A percentile compares a stretch with the other conserved stretches of the same genome.
phyloP scores from a whole-genome alignment of 2,113 vertebrate species.

The Crypturellus undulatus region DNA sequence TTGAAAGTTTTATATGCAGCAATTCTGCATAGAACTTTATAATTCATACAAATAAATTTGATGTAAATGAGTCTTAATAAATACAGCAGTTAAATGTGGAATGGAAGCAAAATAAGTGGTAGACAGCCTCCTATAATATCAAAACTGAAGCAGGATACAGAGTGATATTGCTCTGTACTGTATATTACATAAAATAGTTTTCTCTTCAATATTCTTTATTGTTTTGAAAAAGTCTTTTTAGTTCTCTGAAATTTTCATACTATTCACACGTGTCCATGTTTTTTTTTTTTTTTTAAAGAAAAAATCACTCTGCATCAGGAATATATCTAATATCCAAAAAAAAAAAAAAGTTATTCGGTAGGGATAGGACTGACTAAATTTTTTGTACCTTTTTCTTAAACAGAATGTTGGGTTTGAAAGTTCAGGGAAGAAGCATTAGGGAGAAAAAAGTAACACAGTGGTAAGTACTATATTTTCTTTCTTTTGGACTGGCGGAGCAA shows the following conservation, averaged over 20 bases:
- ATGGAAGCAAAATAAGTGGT: background rate
- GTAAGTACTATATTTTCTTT: constrained; percentile 71
- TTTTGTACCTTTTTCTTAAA: constrained; percentile 53
- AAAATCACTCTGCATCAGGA: background rate
- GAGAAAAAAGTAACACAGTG: constrained; percentile 76
- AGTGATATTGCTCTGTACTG: background rate
- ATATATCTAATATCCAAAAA: background rate
- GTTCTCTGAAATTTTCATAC: background rate
- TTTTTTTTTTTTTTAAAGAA: background rate
- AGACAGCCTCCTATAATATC: background rate
- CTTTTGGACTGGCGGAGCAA: background rate
- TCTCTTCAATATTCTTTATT: background rate
- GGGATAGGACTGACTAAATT: background rate
- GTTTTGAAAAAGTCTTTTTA: background rate
- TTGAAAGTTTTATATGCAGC: too few species aligned
- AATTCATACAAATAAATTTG: background rate
- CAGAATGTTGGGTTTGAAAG: constrained; percentile 84
- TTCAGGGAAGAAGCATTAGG: constrained; percentile 83
- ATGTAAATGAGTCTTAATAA: background rate
- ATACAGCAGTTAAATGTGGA: background rate
- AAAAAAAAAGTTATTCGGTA: background rate
- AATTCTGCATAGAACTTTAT: too few species aligned
- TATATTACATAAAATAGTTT: background rate
- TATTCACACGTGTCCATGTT: background rate
- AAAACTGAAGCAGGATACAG: background rate